phyloP scores from a whole-genome alignment of 2,888 invertebrate species.

The Tipula unca region DNA sequence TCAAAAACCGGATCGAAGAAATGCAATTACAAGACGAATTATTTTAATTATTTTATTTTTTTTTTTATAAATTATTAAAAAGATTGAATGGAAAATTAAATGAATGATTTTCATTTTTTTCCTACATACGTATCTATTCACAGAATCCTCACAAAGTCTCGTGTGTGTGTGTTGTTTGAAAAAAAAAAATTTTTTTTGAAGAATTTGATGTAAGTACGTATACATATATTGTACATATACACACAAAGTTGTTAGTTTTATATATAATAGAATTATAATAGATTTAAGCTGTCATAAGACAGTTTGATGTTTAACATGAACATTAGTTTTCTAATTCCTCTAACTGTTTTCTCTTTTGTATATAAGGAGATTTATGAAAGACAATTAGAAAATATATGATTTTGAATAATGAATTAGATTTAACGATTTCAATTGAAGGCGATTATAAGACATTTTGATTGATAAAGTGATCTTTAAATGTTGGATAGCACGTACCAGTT shows the following conservation, averaged over 20 bases:
- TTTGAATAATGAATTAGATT: background rate
- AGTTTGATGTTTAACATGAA: background rate
- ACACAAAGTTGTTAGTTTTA: background rate
- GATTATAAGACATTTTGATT: background rate
- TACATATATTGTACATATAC: too few species aligned
- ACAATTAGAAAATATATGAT: background rate
- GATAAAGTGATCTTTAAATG: background rate
- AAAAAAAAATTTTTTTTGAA: background rate
- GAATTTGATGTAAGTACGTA: background rate
- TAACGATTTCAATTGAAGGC: background rate
- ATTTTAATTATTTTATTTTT: background rate
- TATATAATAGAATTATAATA: background rate
- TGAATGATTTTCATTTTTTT: background rate
- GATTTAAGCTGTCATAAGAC: background rate
- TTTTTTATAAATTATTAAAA: too few species aligned
- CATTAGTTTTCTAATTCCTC: background rate
- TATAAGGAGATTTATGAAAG: background rate
- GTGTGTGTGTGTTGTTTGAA: background rate
- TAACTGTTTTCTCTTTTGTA: slow-evolving; percentile 3
- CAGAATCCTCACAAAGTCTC: background rate
- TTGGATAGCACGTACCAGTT: background rate
- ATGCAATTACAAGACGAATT: background rate
- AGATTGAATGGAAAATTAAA: background rate
- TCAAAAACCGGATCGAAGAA: background rate
- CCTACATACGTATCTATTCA: background rate